Conservation (phyloP, 2,797 vertebrate species). For the Remorina albescens region DNA sequence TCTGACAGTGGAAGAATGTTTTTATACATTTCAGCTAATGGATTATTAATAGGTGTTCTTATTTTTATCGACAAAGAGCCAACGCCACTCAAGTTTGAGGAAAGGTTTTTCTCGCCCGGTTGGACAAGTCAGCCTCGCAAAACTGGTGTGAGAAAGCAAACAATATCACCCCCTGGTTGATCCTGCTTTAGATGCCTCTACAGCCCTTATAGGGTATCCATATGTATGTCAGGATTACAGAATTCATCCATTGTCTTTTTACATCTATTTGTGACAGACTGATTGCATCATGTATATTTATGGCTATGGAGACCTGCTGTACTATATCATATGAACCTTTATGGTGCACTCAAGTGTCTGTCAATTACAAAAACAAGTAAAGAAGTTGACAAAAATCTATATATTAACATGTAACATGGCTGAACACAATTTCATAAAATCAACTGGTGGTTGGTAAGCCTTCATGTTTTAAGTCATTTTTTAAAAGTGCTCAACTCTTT, state of each 20-base stretch:
- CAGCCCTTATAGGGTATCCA: neutral
- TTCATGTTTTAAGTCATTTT: neutral
- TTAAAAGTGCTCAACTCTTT: too few relatives aligned
- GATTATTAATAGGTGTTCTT: neutral
- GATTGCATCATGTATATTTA: neutral
- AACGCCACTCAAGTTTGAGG: neutral
- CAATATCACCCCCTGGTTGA: neutral
- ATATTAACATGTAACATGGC: neutral
- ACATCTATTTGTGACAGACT: neutral
- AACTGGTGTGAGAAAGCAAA: neutral
- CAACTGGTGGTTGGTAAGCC: too few relatives aligned
- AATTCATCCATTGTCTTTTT: neutral
- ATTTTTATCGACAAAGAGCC: neutral
- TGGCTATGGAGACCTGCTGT: neutral
- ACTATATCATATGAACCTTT: neutral
- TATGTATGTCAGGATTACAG: neutral
- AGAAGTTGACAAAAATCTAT: neutral
- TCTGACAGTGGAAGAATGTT: neutral
- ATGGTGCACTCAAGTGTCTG: neutral
- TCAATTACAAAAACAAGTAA: neutral
- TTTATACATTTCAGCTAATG: neutral
- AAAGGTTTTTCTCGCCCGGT: neutral
- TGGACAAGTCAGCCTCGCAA: neutral
- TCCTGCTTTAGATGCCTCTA: neutral
- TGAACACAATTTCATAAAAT: neutral